Base-by-base conservation (phyloP, 2,888 invertebrate genomes). In the Sepioteuthis lessoniana region DNA sequence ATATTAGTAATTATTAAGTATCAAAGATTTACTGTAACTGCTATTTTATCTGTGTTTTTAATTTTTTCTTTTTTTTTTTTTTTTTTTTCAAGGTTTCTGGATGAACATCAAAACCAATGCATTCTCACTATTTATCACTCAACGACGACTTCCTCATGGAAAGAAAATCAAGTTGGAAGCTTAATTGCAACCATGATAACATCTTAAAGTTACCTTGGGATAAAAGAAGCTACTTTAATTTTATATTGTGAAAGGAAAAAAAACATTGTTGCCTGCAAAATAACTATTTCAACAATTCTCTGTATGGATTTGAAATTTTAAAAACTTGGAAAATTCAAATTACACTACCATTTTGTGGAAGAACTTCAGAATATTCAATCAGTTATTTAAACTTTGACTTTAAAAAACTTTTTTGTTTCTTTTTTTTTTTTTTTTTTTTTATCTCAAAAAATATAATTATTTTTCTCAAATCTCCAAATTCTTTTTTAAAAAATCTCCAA, bases 131-230 rank as follows among this genome's bases (percentile, higher is more conserved):
- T 76, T n/a, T 13, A 76, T n/a, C 76, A n/a, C n/a, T 25, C n/a
- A 76, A 76, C 16, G n/a, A n/a, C 76, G 16, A 76, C 76, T 76
- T 76, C 76, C 76, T 76, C n/a, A 76, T 76, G 76, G 76, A n/a
- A 35, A 76, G 76, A 4, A 35, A n/a, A n/a, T 76, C n/a, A n/a
- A 76, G 76, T 10, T 19, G 0, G n/a, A 1, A 19, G n/a, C n/a
- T 76, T 76, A 76, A 76, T 76, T 76, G 76, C 76, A 13, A 76
- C n/a, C 76, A n/a, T 76, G 76, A n/a, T 76, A 76, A 76, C n/a
- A n/a, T 76, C 76, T n/a, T 76, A 76, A 16, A 76, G 76, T 35
- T 76, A n/a, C n/a, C 16, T n/a, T 76, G n/a, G n/a, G n/a, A 4
- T 76, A 76, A n/a, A n/a, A 76, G 76, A 76, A 76, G n/a, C 35